Evolutionary conservation across 2,888 invertebrate species (phyloP).

Genomic region (Agrochola lychnidis): DNA sequence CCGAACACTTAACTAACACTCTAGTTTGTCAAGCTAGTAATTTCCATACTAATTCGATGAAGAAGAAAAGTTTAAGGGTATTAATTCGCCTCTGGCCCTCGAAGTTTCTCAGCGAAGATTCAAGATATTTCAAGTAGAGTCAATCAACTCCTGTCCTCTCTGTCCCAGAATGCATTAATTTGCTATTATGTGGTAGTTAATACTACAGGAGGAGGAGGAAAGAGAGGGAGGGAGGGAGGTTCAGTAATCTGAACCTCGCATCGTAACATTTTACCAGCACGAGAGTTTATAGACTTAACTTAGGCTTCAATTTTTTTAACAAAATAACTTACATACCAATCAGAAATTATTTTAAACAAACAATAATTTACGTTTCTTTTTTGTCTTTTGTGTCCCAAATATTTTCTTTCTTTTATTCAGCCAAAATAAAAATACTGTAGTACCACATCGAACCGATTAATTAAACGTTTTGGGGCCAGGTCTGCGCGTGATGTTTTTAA

Average conservation of each 20-base stretch:
- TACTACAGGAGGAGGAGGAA: too few relatives aligned
- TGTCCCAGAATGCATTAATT: slow-evolving; percentile 22
- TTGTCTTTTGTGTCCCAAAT: background rate
- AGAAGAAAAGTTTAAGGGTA: slow-evolving; percentile 21
- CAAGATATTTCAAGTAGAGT: slow-evolving; percentile 29
- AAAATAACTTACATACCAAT: background rate
- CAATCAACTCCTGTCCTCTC: slow-evolving; percentile 28
- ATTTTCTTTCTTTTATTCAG: background rate
- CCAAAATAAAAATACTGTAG: slow-evolving; percentile 1
- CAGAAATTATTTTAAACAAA: background rate
- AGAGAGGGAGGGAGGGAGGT: too few relatives aligned
- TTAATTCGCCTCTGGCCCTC: slow-evolving; percentile 26
- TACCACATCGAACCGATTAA: slow-evolving; percentile 12
- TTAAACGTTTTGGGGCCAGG: slow-evolving; percentile 14
- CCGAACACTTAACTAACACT: slow-evolving; percentile 8
- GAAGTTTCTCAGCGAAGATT: slow-evolving; percentile 30
- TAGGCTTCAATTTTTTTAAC: background rate
- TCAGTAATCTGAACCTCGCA: background rate
- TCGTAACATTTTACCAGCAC: background rate
- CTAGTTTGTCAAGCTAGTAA: slow-evolving; percentile 18
- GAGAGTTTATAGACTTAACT: background rate
- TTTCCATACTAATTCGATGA: slow-evolving; percentile 21
- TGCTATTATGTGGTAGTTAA: background rate
- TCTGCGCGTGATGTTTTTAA: slow-evolving; percentile 41
- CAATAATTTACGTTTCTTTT: background rate